Percentiles rank a stretch among this genome's conserved stretches.
phyloP scores from a whole-genome alignment of 2,888 invertebrate genomes.

The Cephus sareptanus region DNA sequence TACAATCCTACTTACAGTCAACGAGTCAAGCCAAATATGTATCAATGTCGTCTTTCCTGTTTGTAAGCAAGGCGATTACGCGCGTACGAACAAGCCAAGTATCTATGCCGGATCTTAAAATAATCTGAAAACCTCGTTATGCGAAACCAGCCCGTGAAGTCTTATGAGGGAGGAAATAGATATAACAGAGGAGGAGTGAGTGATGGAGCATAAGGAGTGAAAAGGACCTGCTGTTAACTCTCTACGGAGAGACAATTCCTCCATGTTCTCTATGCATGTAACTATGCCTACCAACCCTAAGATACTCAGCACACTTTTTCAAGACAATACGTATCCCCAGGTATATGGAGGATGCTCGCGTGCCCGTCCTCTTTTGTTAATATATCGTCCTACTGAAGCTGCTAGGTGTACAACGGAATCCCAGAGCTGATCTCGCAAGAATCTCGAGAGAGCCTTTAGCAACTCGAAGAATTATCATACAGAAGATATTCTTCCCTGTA shows the following conservation, averaged over 20 bases:
- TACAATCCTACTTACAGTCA: not conserved
- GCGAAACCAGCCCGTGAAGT: not conserved
- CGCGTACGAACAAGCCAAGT: not conserved
- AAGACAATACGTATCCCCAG: not conserved
- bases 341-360: not conserved
- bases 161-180: not conserved
- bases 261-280: too few species aligned
- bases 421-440: not conserved
- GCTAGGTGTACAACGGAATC: not conserved
- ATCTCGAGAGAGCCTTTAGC: conserved; percentile 7
- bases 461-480: not conserved
- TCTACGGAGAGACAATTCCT: not conserved
- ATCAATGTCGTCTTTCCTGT: not conserved
- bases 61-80: not conserved
- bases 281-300: too few species aligned
- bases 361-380: not conserved
- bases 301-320: not conserved
- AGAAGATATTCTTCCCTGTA: not conserved
- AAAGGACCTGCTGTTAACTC: not conserved
- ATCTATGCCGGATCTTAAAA: not conserved
- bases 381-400: not conserved
- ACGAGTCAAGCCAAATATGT: not conserved
- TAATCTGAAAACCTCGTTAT: not conserved
- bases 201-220: not conserved
- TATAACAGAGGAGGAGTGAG: not conserved